Evolutionary conservation across 2,797 vertebrate species (phyloP).

Genomic region (Sebastiscus albofasciatus): DNA sequence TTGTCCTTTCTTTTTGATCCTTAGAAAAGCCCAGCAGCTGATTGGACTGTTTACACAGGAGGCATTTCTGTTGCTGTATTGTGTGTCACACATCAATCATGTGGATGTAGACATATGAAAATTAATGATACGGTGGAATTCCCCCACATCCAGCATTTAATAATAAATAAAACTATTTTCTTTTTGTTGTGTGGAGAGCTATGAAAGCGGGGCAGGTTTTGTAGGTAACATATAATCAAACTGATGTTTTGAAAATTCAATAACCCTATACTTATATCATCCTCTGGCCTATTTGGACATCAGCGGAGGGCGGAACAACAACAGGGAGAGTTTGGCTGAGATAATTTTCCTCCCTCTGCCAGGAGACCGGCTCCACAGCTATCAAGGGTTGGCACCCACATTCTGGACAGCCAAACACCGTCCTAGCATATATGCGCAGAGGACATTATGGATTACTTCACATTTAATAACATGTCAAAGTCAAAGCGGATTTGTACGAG

Average conservation of each 20-base stretch:
- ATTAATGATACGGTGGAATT: background rate
- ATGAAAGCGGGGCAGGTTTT: background rate
- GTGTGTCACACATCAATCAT: background rate
- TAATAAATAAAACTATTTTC: background rate
- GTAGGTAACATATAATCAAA: background rate
- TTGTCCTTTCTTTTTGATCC: conserved; percentile 19
- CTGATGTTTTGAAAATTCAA: background rate
- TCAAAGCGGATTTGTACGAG: conserved; percentile 57
- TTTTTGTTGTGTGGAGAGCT: background rate
- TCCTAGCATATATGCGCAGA: conserved; percentile 11
- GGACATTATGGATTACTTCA: conserved; percentile 61
- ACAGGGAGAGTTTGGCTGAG: background rate
- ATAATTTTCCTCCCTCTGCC: background rate
- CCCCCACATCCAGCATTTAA: background rate
- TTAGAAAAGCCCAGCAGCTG: background rate
- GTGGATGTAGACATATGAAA: background rate
- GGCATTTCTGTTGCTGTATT: background rate
- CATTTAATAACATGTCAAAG: conserved; percentile 63
- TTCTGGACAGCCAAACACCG: conserved; percentile 8
- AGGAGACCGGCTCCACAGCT: background rate
- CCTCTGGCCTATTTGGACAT: conserved; percentile 9
- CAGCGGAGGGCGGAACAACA: conserved; percentile 1
- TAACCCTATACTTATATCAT: background rate
- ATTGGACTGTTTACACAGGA: background rate
- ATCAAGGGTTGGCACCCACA: conserved; percentile 2